Base-by-base conservation (phyloP, 35 echinoderm and acorn worm genomes). In the Ophiothrix spiculata region DNA sequence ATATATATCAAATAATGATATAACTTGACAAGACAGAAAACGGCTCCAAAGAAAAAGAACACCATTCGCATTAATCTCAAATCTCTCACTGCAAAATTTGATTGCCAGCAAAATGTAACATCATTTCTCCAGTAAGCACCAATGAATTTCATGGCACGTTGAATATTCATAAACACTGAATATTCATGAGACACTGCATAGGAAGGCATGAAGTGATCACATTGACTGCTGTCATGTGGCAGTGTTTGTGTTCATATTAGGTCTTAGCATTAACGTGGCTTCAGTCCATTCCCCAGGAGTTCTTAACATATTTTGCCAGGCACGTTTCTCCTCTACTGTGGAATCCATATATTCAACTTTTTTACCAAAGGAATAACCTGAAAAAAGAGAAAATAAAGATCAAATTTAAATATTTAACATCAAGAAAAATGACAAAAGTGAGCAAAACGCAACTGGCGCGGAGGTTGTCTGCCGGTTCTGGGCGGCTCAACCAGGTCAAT, bases 251-350 rank as follows among this genome's bases (percentile, higher is more conserved):
- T 64, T 37, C 81, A 84, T 84, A 35, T 37, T 84, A 12, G 81
- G 73, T 84, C 92, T 38, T 23, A 99, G 88, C 33, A 86, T 86
- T 32, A 99, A 79, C 69, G 86, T 89, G 37, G 92, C 82, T 39
- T 94, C 92, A 0, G 86, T 75, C 96, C 96, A 99, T 25, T 86
- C 85, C 45, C 91, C 88, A 21, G 89, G 96, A 33, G 87, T 78
- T 41, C 85, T 78, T 6, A 99, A 31, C 96, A 99, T 99, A 35
- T 89, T 81, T 39, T 93, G 45, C 96, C 96, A 99, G 40, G 86
- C 77, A 31, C 81, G 74, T 3, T 94, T 93, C 77, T 94, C 96
- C 35, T 94, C 83, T 17, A 82, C 86, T 29, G 60, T 89, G 0
- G 96, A 93, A n/a, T 99, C 92, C 79, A 88, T 90, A 89, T 90